Conservation (phyloP, 2,113 vertebrate genomes). For the Rhipidura dahli region DNA sequence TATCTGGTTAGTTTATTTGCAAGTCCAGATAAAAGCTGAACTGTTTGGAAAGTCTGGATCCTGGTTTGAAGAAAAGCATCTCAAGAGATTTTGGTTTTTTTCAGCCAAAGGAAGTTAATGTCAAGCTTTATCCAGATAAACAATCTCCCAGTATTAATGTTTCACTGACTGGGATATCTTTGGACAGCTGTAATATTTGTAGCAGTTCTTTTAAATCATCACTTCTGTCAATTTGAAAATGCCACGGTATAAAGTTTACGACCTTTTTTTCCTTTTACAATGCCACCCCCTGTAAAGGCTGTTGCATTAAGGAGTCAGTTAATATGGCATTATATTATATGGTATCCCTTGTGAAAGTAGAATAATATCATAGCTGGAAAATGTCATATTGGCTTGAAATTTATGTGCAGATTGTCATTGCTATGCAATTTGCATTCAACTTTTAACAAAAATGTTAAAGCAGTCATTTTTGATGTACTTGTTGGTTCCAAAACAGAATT, state of each 20-base stretch:
- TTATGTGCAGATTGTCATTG: neutral
- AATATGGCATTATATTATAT: neutral
- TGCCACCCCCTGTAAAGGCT: neutral
- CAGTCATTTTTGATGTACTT: neutral
- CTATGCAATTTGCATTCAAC: neutral
- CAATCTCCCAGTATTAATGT: neutral
- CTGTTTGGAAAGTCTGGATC: neutral
- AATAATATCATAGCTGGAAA: neutral
- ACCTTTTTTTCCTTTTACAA: neutral
- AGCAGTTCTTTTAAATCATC: conserved; percentile 45
- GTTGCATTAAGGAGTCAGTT: neutral
- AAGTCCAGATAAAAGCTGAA: neutral
- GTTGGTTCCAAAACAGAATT: neutral
- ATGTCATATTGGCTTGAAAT: neutral
- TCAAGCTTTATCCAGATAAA: neutral
- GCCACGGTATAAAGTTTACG: neutral
- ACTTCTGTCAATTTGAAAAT: conserved; percentile 39
- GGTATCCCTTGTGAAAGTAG: neutral
- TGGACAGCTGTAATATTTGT: conserved; percentile 39
- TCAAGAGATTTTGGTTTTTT: neutral
- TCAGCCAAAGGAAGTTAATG: neutral
- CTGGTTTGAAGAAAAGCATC: neutral
- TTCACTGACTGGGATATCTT: neutral
- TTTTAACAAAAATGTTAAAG: neutral
- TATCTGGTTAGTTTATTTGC: neutral